phyloP scores from a whole-genome alignment of 2,797 vertebrate species.

The Protosalanx chinensis region DNA sequence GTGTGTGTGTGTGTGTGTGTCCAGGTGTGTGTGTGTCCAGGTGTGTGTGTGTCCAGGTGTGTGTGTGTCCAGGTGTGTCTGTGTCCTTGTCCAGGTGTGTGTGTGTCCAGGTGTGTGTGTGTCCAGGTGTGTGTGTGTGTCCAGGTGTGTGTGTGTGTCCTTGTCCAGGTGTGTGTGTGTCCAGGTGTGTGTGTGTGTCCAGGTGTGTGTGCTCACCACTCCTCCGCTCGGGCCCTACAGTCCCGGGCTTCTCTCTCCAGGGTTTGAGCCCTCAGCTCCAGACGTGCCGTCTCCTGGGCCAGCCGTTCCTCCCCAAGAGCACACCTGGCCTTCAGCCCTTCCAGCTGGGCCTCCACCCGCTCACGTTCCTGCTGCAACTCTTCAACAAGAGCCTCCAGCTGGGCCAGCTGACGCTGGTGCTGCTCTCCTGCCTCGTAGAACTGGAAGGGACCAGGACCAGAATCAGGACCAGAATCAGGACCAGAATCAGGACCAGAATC shows the following conservation, averaged over 20 bases:
- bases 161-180: neutral
- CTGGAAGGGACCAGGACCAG: slow-evolving; percentile 50
- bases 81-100: too few relatives aligned
- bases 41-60: neutral
- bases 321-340: slow-evolving; percentile 84
- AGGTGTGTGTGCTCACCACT: slow-evolving; percentile 77
- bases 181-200: neutral
- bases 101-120: slow-evolving; percentile 10
- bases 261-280: slow-evolving; percentile 88
- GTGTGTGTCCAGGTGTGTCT: neutral
- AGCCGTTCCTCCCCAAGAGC: slow-evolving; percentile 89
- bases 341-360: slow-evolving; percentile 87
- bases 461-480: neutral
- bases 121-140: slow-evolving; percentile 54
- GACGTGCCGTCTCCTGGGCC: slow-evolving; percentile 82
- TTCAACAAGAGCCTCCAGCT: slow-evolving; percentile 77
- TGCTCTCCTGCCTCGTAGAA: slow-evolving; percentile 92
- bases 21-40: neutral
- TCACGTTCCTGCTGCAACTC: slow-evolving; percentile 81
- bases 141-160: slow-evolving; percentile 53
- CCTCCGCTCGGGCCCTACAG: slow-evolving; percentile 89
- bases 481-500: too few relatives aligned
- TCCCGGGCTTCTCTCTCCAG: slow-evolving; percentile 94
- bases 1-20: too few relatives aligned
- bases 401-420: slow-evolving; percentile 83